Evolutionary conservation across 2,888 invertebrate species (phyloP).

Genomic region (Phengaris arion): DNA sequence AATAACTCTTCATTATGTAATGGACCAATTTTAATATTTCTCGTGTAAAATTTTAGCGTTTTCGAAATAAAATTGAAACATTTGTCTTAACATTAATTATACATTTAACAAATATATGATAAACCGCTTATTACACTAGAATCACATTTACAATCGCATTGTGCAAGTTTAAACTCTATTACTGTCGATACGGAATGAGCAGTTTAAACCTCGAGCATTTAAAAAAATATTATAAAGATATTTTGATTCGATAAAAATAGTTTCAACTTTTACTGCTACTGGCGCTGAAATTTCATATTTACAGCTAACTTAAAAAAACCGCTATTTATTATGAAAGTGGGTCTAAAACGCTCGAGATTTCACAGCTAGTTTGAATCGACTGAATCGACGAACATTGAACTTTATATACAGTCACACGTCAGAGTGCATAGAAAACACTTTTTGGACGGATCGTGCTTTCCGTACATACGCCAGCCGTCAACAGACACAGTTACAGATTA

Average conservation of each 20-base stretch:
- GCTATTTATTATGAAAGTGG: too few species aligned
- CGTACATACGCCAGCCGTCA: constrained; percentile 20
- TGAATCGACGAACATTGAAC: constrained; percentile 22
- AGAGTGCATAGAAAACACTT: constrained; percentile 47
- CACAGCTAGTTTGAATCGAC: constrained; percentile 3
- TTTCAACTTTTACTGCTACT: not conserved
- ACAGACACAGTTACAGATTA: not conserved
- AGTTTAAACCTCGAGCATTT: not conserved
- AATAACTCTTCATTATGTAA: not conserved
- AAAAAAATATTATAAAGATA: not conserved
- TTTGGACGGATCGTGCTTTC: constrained; percentile 66
- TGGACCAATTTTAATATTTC: not conserved
- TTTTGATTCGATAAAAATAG: not conserved
- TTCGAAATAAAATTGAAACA: constrained; percentile 2
- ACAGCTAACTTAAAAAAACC: not conserved
- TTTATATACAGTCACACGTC: not conserved
- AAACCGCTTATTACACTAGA: constrained; percentile 24
- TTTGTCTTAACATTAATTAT: constrained; percentile 15
- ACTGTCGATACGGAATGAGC: not conserved
- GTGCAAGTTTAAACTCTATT: constrained; percentile 32
- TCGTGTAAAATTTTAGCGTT: constrained; percentile 14
- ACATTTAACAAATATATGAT: constrained; percentile 26
- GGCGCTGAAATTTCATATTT: not conserved
- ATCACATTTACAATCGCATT: constrained; percentile 32
- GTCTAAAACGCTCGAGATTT: not conserved